Percentiles rank a stretch among this genome's conserved stretches.
phyloP scores from a whole-genome alignment of 2,113 vertebrate species.

The Colossoma macropomum region DNA sequence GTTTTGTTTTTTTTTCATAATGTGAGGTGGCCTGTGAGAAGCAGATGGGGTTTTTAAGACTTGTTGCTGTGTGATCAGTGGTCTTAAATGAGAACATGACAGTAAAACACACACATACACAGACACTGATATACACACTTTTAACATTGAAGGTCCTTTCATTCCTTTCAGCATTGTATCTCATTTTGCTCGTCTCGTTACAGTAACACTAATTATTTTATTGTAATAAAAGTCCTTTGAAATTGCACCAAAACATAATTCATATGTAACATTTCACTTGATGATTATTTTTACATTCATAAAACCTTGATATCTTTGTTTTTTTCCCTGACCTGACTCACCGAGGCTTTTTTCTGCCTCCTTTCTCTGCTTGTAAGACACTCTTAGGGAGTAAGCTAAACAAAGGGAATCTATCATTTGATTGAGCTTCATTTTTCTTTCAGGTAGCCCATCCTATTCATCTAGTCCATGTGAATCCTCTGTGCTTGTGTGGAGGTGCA shows the following conservation, averaged over 20 bases:
- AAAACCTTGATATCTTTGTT: not conserved
- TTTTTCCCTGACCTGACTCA: not conserved
- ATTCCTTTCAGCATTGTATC: constrained; percentile 6
- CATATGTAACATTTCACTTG: not conserved
- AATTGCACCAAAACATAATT: constrained; percentile 7
- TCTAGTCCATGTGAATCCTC: not conserved
- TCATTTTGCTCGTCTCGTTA: not conserved
- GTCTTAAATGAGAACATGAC: not conserved
- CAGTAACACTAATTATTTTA: not conserved
- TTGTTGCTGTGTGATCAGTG: not conserved
- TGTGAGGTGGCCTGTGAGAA: not conserved
- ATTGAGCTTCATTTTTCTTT: constrained; percentile 13
- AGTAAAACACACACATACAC: not conserved
- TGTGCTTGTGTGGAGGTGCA: not conserved
- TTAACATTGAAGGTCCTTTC: not conserved
- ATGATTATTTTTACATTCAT: constrained; percentile 24
- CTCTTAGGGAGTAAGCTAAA: not conserved
- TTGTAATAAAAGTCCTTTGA: not conserved
- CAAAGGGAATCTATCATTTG: constrained; percentile 11
- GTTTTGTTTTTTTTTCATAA: not conserved
- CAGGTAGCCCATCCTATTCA: constrained; percentile 5
- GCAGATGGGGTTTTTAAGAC: not conserved
- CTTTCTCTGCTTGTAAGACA: not conserved
- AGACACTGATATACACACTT: not conserved
- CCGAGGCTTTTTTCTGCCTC: not conserved